Evolutionary conservation across 2,888 invertebrate genomes (phyloP).

Genomic region (Strigamia crassipes): DNA sequence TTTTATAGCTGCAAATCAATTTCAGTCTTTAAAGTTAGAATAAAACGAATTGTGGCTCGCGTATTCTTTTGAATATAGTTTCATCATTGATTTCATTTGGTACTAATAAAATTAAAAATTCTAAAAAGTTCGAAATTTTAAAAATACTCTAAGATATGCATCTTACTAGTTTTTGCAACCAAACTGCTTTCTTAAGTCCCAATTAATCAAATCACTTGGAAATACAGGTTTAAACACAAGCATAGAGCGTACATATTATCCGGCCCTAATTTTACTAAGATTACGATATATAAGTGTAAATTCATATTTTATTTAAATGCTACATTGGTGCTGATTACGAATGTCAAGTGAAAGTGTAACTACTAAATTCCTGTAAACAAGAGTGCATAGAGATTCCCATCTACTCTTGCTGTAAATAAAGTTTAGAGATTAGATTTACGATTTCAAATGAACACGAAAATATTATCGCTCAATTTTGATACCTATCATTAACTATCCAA

Average conservation of each 20-base stretch:
- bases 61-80: neutral
- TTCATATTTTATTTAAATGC: neutral
- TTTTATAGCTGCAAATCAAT: neutral
- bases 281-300: neutral
- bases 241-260: neutral
- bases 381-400: neutral
- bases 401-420: constrained; percentile 11
- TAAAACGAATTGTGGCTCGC: constrained; percentile 23
- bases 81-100: neutral
- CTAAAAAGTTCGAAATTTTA: too few species aligned
- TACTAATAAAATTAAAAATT: too few species aligned
- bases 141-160: too few species aligned
- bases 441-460: neutral
- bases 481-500: neutral
- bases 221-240: too few species aligned
- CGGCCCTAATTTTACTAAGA: neutral
- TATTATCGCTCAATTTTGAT: neutral
- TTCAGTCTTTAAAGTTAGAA: constrained; percentile 31
- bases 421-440: neutral
- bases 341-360: neutral
- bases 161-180: too few species aligned
- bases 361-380: constrained; percentile 8
- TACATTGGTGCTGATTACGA: neutral
- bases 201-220: too few species aligned
- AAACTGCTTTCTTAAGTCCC: too few species aligned